phyloP scores from a whole-genome alignment of 2,797 vertebrate genomes.

The Hydrolagus colliei region DNA sequence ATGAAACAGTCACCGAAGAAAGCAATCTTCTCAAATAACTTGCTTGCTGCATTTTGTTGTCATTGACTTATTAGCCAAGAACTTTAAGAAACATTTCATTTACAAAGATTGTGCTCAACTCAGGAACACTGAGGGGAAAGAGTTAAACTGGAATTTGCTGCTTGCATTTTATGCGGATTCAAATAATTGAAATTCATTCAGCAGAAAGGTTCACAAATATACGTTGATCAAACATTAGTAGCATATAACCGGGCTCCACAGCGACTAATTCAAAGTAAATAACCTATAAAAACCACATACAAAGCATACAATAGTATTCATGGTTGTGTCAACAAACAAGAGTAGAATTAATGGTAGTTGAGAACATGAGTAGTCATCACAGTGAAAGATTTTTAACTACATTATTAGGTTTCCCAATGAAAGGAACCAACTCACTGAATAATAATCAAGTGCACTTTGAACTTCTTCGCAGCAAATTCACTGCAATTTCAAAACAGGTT shows the following conservation, averaged over 20 bases:
- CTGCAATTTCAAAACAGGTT: background rate
- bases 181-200: background rate
- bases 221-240: constrained; percentile 1
- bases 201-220: background rate
- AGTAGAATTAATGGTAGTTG: constrained; percentile 22
- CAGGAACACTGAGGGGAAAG: too few relatives aligned
- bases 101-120: too few relatives aligned
- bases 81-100: too few relatives aligned
- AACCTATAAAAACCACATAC: background rate
- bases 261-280: constrained; percentile 6
- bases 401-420: background rate
- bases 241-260: background rate
- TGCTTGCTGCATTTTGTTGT: too few relatives aligned
- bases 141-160: background rate
- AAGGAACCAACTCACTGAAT: constrained; percentile 11
- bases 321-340: constrained; percentile 17
- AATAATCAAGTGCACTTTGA: constrained; percentile 16
- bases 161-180: constrained; percentile 4
- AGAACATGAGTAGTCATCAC: background rate
- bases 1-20: too few relatives aligned
- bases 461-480: background rate
- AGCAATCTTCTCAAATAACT: too few relatives aligned
- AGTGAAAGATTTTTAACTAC: background rate
- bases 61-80: too few relatives aligned
- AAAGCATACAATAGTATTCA: background rate